Percentiles rank a stretch among this genome's conserved stretches.
Evolutionary conservation across 2,888 invertebrate species (phyloP).

Genomic region (Nomada lathburiana): DNA sequence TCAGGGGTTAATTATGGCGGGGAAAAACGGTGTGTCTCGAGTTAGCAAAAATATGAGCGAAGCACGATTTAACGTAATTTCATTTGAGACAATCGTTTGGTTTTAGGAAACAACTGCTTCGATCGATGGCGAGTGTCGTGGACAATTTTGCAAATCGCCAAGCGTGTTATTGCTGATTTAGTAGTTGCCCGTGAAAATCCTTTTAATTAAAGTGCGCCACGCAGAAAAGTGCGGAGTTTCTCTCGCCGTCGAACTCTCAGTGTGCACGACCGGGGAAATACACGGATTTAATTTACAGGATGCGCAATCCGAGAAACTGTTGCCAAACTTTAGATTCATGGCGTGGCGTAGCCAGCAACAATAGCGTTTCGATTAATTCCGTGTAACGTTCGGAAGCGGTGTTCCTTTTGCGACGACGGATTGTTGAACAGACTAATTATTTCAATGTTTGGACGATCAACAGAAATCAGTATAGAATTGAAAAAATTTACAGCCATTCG

Average conservation of each 20-base stretch:
- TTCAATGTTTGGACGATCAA: no score
- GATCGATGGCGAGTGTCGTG: background rate
- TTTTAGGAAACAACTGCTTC: no score
- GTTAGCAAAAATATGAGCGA: background rate
- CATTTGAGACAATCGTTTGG: background rate
- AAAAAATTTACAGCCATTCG: no score
- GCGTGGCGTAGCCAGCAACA: slow-evolving; percentile 11
- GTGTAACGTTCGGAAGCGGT: background rate
- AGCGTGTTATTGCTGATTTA: slow-evolving; percentile 17
- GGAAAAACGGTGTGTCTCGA: background rate
- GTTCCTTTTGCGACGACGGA: background rate
- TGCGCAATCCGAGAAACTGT: slow-evolving; percentile 6
- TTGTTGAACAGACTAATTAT: background rate
- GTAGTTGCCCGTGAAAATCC: background rate
- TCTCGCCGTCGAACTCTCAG: background rate
- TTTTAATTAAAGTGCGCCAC: slow-evolving; percentile 32
- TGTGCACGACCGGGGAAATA: background rate
- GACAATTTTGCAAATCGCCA: background rate
- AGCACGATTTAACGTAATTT: background rate
- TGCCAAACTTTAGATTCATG: slow-evolving; percentile 31
- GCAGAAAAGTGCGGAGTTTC: slow-evolving; percentile 17
- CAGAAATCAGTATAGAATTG: no score
- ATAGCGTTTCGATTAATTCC: slow-evolving; percentile 29
- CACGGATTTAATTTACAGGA: slow-evolving; percentile 37
- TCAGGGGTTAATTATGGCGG: no score